These are phyloP conservation scores for Anadara kagoshimensis DNA, from an alignment of 1,140 invertebrate genomes.

Conservation along the genomic window DNA sequence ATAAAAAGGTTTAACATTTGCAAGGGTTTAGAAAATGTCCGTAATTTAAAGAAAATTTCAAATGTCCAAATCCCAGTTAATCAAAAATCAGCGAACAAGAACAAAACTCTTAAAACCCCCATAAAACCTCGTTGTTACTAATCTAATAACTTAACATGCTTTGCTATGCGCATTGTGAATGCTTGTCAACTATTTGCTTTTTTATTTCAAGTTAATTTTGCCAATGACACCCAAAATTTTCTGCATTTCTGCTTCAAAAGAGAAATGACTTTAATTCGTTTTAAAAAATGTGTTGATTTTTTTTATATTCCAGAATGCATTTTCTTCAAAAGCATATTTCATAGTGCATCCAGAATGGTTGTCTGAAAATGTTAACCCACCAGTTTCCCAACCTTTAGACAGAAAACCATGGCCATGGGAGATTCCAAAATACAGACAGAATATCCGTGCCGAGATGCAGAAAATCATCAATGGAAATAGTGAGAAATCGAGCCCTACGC, in stretches of 20 bases:
- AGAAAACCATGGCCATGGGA: conserved; percentile 61
- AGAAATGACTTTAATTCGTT: not conserved
- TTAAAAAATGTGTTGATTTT: not conserved
- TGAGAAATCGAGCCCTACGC: no score
- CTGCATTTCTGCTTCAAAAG: not conserved
- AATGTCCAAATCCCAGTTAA: no score
- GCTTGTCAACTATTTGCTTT: not conserved
- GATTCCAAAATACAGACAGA: conserved; percentile 53
- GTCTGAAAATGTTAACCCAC: conserved; percentile 47
- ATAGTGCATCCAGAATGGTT: conserved; percentile 57
- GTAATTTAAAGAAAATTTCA: no score
- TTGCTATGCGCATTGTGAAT: no score
- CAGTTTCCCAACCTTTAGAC: conserved; percentile 42
- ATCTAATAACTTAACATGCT: no score
- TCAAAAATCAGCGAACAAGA: no score
- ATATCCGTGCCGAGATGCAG: conserved; percentile 26
- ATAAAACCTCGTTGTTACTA: no score
- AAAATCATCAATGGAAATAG: no score
- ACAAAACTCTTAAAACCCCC: no score
- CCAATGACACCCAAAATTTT: not conserved
- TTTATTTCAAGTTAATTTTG: not conserved
- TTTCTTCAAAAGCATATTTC: conserved; percentile 47
- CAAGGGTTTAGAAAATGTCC: no score
- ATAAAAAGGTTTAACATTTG: no score
- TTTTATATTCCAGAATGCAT: conserved; percentile 45